Evolutionary conservation across 1,140 invertebrate species (phyloP).

Genomic region (Oncopeltus fasciatus): DNA sequence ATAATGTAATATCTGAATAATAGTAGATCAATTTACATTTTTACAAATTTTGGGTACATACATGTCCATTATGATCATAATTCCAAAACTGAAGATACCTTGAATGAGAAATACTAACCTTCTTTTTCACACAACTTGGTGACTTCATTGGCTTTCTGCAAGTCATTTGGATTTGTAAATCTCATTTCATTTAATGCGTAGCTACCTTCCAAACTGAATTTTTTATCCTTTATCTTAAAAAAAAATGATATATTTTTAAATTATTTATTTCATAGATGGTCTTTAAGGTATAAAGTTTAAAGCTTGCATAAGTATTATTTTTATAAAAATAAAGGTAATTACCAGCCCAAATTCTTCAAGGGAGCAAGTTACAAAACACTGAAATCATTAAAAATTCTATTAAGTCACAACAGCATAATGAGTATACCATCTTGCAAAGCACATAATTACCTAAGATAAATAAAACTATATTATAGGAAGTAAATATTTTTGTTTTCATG

Average conservation of each 20-base stretch:
- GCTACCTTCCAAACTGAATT: neutral
- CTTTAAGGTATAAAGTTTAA: neutral
- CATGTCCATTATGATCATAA: neutral
- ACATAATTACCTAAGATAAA: too few species aligned
- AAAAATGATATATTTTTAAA: too few species aligned
- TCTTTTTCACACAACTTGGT: neutral
- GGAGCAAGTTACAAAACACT: neutral
- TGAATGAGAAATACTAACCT: neutral
- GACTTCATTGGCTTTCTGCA: neutral
- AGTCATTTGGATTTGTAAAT: neutral
- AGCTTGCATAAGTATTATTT: too few species aligned
- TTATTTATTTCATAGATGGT: neutral
- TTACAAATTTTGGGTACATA: neutral
- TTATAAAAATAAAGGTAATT: too few species aligned
- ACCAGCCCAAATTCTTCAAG: neutral
- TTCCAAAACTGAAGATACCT: neutral
- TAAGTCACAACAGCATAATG: too few species aligned
- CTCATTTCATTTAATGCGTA: neutral
- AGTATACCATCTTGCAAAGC: too few species aligned
- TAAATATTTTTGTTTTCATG: too few species aligned
- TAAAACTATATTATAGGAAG: too few species aligned
- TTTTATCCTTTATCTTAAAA: neutral
- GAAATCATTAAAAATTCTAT: too few species aligned
- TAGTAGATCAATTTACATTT: neutral
- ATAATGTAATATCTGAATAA: neutral